Evolutionary conservation across 2,888 invertebrate genomes (phyloP), one percentile per base, ranked within the genome.

Genomic region (Andrena bicolor): DNA sequence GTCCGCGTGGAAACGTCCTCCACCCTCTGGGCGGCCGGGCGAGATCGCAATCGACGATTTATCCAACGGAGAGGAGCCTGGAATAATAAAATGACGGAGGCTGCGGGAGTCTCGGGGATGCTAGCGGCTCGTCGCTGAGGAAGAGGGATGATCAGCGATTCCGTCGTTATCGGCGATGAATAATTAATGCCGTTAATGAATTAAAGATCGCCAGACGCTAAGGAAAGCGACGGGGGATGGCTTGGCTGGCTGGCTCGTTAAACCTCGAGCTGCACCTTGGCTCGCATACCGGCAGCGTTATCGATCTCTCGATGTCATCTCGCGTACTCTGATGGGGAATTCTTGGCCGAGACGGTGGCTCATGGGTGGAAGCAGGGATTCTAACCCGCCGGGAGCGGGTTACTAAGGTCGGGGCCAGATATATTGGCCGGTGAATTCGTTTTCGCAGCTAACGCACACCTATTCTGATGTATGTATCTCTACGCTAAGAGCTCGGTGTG

Each of bases 171-270:
- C 86, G 70, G 65, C 70, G 80, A 86, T 86, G 86, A 86, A 86
- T 86, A 85, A 86, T 86, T 86, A 86, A 86, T 86, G 81, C 32
- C 74, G 84, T 79, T 84, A 84, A 86, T 86, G 86, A 86, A 86
- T 86, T 86, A 86, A 86, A 84, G 82, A 86, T 86, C 76, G 68
- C 68, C 75, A 41, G 23, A 65, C 73, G 71, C 75, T 70, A 80
- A 79, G 75, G 85, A 83, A 78, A 71, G 77, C 51, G 58, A 58
- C 75, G 76, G 32, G 32, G 75, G 56, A 63, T 13, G 69, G 35
- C 68, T 64, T 56, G 66, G 64, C 80, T 56, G 66, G 64, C 80
- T 35, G 74, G 48, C 76, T 83, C 75, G 83, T 83, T 79, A 61
- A 83, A 83, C 76, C 79, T 83, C 73, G 82, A 41, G 75, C 72